phyloP scores from a whole-genome alignment of 2,113 vertebrate genomes.

The Bostrychus sinensis region DNA sequence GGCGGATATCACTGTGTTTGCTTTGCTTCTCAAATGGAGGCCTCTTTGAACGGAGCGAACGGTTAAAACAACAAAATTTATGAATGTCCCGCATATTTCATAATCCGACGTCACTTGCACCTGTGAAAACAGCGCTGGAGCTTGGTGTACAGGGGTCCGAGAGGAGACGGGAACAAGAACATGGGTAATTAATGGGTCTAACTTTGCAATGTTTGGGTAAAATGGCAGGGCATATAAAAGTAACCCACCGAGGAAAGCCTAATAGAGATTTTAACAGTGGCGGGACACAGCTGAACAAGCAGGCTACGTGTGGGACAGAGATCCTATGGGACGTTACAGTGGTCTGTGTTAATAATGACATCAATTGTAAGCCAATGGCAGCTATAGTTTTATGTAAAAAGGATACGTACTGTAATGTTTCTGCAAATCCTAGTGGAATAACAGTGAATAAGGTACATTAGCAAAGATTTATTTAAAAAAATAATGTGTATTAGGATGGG shows the following conservation, averaged over 20 bases:
- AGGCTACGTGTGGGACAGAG: neutral
- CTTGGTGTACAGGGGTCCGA: conserved; percentile 54
- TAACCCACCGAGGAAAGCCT: conserved; percentile 12
- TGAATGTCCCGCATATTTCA: conserved; percentile 73
- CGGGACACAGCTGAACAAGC: conserved; percentile 18
- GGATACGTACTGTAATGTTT: too few relatives aligned
- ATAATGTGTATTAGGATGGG: too few relatives aligned
- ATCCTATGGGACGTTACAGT: neutral
- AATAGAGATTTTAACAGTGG: conserved; percentile 3
- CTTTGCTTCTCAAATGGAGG: conserved; percentile 64
- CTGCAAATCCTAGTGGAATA: too few relatives aligned
- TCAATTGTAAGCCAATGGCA: conserved; percentile 1
- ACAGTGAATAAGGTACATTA: too few relatives aligned
- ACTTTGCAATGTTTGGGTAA: conserved; percentile 14
- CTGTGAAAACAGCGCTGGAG: conserved; percentile 75
- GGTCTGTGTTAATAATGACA: neutral
- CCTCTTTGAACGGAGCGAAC: conserved; percentile 48
- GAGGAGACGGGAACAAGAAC: conserved; percentile 18
- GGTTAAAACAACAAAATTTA: conserved; percentile 71
- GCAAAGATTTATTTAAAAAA: too few relatives aligned
- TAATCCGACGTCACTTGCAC: conserved; percentile 76
- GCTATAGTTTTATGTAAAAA: neutral
- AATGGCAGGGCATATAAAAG: conserved; percentile 30
- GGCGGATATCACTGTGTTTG: conserved; percentile 73
- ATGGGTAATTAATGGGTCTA: conserved; percentile 5